phyloP scores from a whole-genome alignment of 2,113 vertebrate genomes.

The Mus pahari region DNA sequence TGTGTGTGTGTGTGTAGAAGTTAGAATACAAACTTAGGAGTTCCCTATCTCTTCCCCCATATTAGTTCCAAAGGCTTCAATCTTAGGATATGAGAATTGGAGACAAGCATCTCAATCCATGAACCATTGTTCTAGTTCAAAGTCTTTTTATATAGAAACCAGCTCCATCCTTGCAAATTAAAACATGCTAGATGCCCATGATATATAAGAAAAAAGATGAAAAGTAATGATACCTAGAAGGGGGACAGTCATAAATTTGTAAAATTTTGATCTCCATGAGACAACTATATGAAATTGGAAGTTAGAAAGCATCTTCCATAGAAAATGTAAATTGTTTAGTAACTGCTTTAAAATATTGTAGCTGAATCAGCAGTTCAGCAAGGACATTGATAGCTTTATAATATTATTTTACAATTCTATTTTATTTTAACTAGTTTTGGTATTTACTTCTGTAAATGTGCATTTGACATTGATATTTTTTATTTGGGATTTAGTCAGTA shows the following conservation, averaged over 20 bases:
- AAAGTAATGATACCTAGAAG: too few relatives aligned
- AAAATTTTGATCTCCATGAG: neutral
- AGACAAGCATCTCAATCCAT: too few relatives aligned
- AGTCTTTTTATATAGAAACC: neutral
- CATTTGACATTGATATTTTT: neutral
- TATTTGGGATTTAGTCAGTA: neutral
- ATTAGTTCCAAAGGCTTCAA: too few relatives aligned
- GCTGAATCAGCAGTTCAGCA: neutral
- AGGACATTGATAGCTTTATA: neutral
- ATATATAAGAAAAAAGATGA: neutral
- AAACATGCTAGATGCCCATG: neutral
- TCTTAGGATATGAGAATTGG: too few relatives aligned
- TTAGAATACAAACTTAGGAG: neutral
- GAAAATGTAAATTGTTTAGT: neutral
- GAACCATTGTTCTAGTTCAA: neutral
- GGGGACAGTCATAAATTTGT: neutral
- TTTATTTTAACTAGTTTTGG: neutral
- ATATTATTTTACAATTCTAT: neutral
- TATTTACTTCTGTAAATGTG: neutral
- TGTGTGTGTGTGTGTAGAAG: neutral
- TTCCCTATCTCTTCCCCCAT: too few relatives aligned
- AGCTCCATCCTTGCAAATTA: neutral
- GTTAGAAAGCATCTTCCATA: neutral
- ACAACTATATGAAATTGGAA: neutral
- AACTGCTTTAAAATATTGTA: neutral